Evolutionary conservation across 2,797 vertebrate genomes (phyloP).

Genomic region (Cryptoprocta ferox): DNA sequence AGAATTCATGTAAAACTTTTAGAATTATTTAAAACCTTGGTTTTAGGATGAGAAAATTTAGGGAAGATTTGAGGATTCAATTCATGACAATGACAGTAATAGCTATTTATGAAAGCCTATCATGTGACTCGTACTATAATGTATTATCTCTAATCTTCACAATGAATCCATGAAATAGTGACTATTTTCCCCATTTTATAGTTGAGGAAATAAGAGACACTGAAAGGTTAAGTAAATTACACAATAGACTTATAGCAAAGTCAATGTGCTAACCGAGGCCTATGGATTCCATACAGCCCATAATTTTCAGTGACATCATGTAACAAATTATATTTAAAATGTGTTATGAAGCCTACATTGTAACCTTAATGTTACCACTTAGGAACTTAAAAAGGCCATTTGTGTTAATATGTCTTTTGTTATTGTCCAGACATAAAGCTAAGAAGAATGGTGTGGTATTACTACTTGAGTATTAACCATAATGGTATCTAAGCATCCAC

Average conservation of each 20-base stretch:
- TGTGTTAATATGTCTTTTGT: slow-evolving; percentile 18
- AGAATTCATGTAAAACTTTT: not conserved
- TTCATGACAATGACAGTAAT: not conserved
- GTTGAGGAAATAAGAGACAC: not conserved
- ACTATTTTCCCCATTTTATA: not conserved
- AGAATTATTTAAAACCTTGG: not conserved
- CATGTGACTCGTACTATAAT: not conserved
- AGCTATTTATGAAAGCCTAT: not conserved
- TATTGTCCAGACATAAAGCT: not conserved
- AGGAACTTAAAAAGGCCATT: not conserved
- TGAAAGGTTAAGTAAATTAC: not conserved
- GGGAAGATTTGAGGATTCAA: not conserved
- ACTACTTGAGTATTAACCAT: not conserved
- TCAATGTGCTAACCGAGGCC: not conserved
- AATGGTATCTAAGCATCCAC: not conserved
- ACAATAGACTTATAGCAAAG: not conserved
- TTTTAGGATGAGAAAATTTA: slow-evolving; percentile 22
- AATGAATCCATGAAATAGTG: not conserved
- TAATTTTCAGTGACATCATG: not conserved
- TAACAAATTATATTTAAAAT: slow-evolving; percentile 16
- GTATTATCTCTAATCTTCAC: not conserved
- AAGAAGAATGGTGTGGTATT: not conserved
- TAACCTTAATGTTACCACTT: slow-evolving; percentile 23
- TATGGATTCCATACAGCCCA: not conserved
- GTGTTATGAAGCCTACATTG: not conserved